Base-by-base conservation (phyloP, 2,113 vertebrate genomes). In the Eclectus roratus region DNA sequence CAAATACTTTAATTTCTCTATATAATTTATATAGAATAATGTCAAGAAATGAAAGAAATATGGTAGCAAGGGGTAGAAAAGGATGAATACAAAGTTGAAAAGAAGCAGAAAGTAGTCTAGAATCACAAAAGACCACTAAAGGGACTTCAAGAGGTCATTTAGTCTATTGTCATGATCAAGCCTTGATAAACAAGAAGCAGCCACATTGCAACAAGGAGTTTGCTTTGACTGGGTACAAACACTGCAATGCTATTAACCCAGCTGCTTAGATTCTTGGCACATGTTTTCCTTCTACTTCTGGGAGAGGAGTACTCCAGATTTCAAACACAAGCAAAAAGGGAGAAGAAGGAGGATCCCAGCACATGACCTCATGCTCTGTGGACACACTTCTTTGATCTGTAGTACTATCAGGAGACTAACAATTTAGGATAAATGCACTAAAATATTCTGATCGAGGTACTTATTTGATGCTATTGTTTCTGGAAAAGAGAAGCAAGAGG, bases 401-500 rank as follows among this genome's bases (percentile, higher is more conserved):
- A 71, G 6, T 19, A 27, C 31, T 89, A 11, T 16, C 74, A 90
- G 66, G 29, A 80, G 68, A 80, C 37, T 13, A 66, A 78, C 46
- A 66, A 93, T 83, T 93, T 87, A 76, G n/a, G 53, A 86, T 74
- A 94, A 97, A 94, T 17, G 18, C 29, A 53, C 50, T 28, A 29
- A 81, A 61, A 81, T 49, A 31, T 81, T 96, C 79, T 44, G 52
- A 44, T 72, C 47, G 74, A 91, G 56, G 43, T 49, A 52, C 29
- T 86, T 72, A 69, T 17, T 66, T 85, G 52, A 63, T 52, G 20
- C 23, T 49, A 58, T 35, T 85, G 43, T 73, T 94, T 82, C 80
- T 71, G 17, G 49, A 77, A 91, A 91, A 85, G 43, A 83, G 18
- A 93, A 95, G 56, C 11, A 65, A 81, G 37, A 74, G 76, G 70